phyloP scores from a whole-genome alignment of 2,888 invertebrate species.

The Orthonevra nobilis region DNA sequence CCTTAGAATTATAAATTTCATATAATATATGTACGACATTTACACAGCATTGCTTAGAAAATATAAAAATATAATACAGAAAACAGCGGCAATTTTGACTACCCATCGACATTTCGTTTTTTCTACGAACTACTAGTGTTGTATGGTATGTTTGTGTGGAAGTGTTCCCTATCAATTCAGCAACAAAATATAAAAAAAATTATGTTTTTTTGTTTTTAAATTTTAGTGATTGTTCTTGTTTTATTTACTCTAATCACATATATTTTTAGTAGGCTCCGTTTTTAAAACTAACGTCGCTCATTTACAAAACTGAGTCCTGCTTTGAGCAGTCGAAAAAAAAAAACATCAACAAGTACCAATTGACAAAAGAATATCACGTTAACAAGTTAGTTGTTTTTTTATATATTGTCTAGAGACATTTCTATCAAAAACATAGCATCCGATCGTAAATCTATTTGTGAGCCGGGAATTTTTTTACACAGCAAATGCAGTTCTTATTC shows the following conservation, averaged over 20 bases:
- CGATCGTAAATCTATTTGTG: slow-evolving; percentile 14
- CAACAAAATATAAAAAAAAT: background rate
- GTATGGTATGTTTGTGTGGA: slow-evolving; percentile 1
- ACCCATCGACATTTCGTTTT: slow-evolving; percentile 22
- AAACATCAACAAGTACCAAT: slow-evolving; percentile 55
- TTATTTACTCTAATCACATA: slow-evolving; percentile 42
- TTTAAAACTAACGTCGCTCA: slow-evolving; percentile 41
- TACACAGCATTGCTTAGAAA: slow-evolving; percentile 50
- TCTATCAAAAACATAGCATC: slow-evolving; percentile 41
- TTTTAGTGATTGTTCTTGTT: slow-evolving; percentile 21
- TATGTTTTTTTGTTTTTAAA: slow-evolving; percentile 14
- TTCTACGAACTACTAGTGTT: background rate
- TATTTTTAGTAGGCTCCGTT: slow-evolving; percentile 40
- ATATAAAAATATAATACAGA: slow-evolving; percentile 52
- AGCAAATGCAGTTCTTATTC: slow-evolving; percentile 41
- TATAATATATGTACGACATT: slow-evolving; percentile 52
- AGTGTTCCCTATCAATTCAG: background rate
- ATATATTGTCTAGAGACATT: slow-evolving; percentile 40
- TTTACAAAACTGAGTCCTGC: slow-evolving; percentile 21
- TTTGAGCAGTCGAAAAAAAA: slow-evolving; percentile 33
- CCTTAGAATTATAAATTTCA: slow-evolving; percentile 42
- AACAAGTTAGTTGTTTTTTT: slow-evolving; percentile 28
- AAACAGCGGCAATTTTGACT: slow-evolving; percentile 24
- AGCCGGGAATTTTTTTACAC: slow-evolving; percentile 16
- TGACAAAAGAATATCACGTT: slow-evolving; percentile 68